phyloP scores from a whole-genome alignment of 2,888 invertebrate genomes.

The Leucania comma region DNA sequence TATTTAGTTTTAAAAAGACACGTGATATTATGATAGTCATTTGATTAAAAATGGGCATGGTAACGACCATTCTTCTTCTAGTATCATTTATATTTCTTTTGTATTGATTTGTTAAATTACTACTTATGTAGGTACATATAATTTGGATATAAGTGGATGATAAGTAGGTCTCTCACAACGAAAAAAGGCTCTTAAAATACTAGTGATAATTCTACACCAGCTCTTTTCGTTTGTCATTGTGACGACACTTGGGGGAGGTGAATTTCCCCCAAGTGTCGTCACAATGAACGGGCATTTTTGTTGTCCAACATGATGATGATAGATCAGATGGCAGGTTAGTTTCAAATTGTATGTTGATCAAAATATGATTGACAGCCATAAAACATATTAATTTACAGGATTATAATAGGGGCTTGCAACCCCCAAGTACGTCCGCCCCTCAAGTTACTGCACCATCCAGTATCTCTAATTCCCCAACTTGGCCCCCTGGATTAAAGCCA shows the following conservation, averaged over 20 bases:
- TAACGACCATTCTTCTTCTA: not conserved
- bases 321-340: no score
- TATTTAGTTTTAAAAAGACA: not conserved
- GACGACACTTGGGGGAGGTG: no score
- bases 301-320: no score
- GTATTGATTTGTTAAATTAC: not conserved
- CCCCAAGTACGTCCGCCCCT: not conserved
- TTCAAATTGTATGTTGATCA: no score
- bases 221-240: no score
- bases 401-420: no score
- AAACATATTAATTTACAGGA: no score
- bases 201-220: no score
- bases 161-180: not conserved
- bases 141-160: not conserved
- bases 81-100: not conserved
- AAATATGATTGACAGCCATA: no score
- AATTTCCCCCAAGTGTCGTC: no score
- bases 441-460: constrained; percentile 64
- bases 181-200: not conserved
- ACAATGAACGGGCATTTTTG: no score
- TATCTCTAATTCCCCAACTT: constrained; percentile 60
- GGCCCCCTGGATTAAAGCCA: constrained; percentile 87
- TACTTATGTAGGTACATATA: not conserved
- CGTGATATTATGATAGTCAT: not conserved
- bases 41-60: not conserved